Evolutionary conservation across 2,888 invertebrate genomes (phyloP).

Genomic region (Encarsia formosa): DNA sequence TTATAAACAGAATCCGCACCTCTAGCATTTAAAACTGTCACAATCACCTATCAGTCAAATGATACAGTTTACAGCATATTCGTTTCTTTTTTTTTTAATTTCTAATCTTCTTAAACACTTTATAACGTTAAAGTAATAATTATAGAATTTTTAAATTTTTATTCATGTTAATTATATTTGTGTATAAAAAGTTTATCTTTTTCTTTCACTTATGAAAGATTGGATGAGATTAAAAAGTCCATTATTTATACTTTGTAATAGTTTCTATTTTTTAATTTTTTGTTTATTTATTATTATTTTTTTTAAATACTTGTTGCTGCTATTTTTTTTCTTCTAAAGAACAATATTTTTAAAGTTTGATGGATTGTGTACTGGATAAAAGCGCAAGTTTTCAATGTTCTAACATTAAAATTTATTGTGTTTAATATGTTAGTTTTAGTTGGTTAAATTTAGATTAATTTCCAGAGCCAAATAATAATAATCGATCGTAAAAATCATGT

Average conservation of each 20-base stretch:
- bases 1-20: slow-evolving; percentile 17
- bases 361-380: slow-evolving; percentile 46
- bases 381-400: slow-evolving; percentile 31
- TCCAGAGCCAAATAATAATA: no score
- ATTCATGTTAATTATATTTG: slow-evolving; percentile 20
- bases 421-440: no score
- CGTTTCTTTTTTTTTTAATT: slow-evolving; percentile 5
- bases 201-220: slow-evolving; percentile 15
- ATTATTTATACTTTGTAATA: slow-evolving; percentile 21
- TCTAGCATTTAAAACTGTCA: slow-evolving; percentile 25
- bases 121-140: slow-evolving; percentile 24
- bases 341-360: slow-evolving; percentile 15
- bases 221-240: slow-evolving; percentile 23
- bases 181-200: slow-evolving; percentile 25
- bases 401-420: no score
- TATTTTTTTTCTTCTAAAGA: no score
- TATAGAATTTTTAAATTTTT: no score
- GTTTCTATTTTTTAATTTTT: no score
- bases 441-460: no score
- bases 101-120: slow-evolving; percentile 18
- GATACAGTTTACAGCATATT: slow-evolving; percentile 2
- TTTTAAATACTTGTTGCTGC: no score
- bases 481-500: no score
- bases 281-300: no score
- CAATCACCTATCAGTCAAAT: slow-evolving; percentile 23